Percentiles rank a stretch among this genome's conserved stretches.
Conservation (phyloP, 2,888 invertebrate genomes). For the Dynastes tityus region DNA sequence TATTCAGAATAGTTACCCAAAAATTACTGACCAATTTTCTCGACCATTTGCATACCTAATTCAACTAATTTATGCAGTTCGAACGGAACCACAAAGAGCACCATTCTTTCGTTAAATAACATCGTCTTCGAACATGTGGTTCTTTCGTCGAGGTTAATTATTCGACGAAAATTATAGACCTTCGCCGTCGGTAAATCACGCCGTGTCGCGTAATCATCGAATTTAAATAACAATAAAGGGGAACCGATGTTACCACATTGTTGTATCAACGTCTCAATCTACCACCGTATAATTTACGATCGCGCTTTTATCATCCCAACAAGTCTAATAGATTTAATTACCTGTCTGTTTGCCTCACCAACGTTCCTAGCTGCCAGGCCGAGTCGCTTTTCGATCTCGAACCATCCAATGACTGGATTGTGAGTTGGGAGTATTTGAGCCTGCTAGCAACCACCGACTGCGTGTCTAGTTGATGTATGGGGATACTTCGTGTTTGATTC, state of each 20-base stretch:
- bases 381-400: background rate
- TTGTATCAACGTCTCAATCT: constrained; percentile 37
- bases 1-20: background rate
- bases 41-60: constrained; percentile 26
- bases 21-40: background rate
- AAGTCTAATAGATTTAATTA: constrained; percentile 38
- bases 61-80: constrained; percentile 10
- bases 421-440: background rate
- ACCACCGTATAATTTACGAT: constrained; percentile 35
- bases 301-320: constrained; percentile 34
- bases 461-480: constrained; percentile 1
- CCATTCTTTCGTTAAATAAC: background rate
- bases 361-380: background rate
- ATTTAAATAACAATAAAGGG: constrained; percentile 45
- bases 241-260: constrained; percentile 33
- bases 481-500: background rate
- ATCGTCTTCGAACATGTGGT: constrained; percentile 18
- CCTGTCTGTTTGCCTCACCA: constrained; percentile 24
- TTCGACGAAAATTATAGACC: constrained; percentile 41
- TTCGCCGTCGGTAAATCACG: constrained; percentile 33
- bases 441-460: background rate
- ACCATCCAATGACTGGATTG: background rate
- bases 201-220: constrained; percentile 32
- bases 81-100: background rate
- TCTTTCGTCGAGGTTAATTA: constrained; percentile 23